Percentiles rank a stretch among this genome's conserved stretches.
Evolutionary conservation across 2,888 invertebrate species (phyloP).

Genomic region (Lepeophtheirus nordmannii): DNA sequence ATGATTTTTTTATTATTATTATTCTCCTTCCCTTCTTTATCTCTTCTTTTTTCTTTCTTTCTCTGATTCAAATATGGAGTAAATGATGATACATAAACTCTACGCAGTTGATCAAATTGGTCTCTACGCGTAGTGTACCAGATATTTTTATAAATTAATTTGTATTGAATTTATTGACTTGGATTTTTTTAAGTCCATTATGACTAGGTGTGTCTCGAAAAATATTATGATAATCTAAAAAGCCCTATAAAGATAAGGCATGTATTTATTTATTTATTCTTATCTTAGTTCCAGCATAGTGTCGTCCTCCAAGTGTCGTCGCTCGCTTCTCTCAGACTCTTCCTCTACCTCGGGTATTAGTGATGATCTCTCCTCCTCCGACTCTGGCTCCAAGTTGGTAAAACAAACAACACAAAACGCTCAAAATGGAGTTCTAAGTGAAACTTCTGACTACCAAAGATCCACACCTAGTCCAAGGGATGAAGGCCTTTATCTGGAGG

Average conservation of each 20-base stretch:
- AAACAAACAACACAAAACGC: neutral
- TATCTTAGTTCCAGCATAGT: neutral
- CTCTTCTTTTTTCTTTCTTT: no score
- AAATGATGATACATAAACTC: neutral
- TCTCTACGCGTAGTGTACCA: no score
- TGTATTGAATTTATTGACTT: no score
- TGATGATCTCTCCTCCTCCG: conserved; percentile 6
- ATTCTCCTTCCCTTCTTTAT: neutral
- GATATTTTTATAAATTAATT: no score
- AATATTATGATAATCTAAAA: no score
- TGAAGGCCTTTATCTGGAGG: conserved; percentile 1
- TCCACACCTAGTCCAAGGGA: conserved; percentile 21
- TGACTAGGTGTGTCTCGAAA: no score
- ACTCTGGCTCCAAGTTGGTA: neutral
- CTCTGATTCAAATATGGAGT: no score
- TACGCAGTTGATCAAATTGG: neutral
- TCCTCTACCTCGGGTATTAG: conserved; percentile 10
- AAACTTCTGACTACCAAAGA: conserved; percentile 22
- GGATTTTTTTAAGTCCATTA: no score
- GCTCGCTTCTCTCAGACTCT: conserved; percentile 2
- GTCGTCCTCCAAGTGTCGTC: neutral
- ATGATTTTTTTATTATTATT: neutral
- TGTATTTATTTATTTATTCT: neutral
- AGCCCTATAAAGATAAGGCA: no score
- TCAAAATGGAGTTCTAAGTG: neutral